Conservation (phyloP, 2,797 vertebrate genomes). For the Microcaecilia unicolor region DNA sequence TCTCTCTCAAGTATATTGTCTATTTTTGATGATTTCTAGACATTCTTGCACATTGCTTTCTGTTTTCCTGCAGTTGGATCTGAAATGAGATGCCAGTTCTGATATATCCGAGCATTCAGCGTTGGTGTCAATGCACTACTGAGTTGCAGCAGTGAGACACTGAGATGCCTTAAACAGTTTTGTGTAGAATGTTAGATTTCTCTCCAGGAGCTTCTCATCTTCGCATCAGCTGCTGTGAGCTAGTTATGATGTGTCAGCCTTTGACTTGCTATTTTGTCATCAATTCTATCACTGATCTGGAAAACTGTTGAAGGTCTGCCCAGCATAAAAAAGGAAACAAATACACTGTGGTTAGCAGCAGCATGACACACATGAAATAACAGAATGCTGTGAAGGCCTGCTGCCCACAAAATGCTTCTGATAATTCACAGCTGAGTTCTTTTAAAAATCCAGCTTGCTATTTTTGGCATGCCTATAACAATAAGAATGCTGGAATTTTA, state of each 20-base stretch:
- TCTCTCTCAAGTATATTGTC: too few species aligned
- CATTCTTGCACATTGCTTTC: too few species aligned
- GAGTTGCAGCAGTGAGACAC: conserved; percentile 1
- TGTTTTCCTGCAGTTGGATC: too few species aligned
- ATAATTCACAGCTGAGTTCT: too few species aligned
- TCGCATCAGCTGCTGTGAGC: neutral
- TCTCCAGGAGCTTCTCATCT: conserved; percentile 6
- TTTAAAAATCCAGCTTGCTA: too few species aligned
- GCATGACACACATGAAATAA: neutral
- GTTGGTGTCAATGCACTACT: conserved; percentile 2
- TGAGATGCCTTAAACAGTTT: conserved; percentile 1
- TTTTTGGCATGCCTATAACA: too few species aligned
- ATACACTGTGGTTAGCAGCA: neutral
- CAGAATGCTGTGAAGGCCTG: too few species aligned
- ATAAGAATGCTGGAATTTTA: too few species aligned
- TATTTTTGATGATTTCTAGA: too few species aligned
- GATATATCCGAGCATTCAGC: too few species aligned
- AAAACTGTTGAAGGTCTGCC: neutral
- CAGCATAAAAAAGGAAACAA: neutral
- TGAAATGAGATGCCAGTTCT: too few species aligned
- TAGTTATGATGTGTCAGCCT: conserved; percentile 6
- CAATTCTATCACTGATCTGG: conserved; percentile 1
- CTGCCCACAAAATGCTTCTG: too few species aligned
- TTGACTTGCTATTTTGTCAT: conserved; percentile 7
- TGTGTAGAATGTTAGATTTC: neutral